These are phyloP conservation scores for Chlorops oryzae DNA, from an alignment of 1,140 invertebrate species.

Conservation along the genomic window DNA sequence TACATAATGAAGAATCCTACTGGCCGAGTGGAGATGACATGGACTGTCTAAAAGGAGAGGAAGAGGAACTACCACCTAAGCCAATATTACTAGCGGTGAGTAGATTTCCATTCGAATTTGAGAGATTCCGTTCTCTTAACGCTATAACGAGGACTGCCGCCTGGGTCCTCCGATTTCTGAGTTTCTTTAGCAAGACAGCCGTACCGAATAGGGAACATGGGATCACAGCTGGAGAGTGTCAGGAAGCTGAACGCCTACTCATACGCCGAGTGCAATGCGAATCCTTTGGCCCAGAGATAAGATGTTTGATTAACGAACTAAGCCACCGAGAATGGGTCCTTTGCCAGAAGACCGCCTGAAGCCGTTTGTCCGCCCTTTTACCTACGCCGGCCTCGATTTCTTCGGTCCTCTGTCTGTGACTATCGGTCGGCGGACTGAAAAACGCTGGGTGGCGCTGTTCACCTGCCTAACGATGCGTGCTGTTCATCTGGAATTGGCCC, in stretches of 20 bases:
- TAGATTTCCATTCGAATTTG: too few species aligned
- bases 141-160: background rate
- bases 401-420: too few species aligned
- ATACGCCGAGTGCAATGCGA: background rate
- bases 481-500: conserved; percentile 12
- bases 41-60: too few species aligned
- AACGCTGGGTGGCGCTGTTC: conserved; percentile 8
- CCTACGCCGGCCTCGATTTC: background rate
- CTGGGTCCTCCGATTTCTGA: background rate
- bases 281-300: background rate
- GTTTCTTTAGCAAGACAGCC: background rate
- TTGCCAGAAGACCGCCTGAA: background rate
- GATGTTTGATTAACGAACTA: background rate
- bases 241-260: background rate
- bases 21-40: too few species aligned
- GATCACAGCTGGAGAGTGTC: background rate
- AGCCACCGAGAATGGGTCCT: background rate
- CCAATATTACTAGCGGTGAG: background rate
- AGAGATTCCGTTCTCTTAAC: background rate
- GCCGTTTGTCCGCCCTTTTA: conserved; percentile 2
- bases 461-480: conserved; percentile 14
- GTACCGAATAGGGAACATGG: too few species aligned
- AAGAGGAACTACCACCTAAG: background rate
- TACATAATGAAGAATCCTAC: background rate
- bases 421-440: background rate